Evolutionary conservation across 1,140 invertebrate species (phyloP).

Genomic region (Drusus annulatus): DNA sequence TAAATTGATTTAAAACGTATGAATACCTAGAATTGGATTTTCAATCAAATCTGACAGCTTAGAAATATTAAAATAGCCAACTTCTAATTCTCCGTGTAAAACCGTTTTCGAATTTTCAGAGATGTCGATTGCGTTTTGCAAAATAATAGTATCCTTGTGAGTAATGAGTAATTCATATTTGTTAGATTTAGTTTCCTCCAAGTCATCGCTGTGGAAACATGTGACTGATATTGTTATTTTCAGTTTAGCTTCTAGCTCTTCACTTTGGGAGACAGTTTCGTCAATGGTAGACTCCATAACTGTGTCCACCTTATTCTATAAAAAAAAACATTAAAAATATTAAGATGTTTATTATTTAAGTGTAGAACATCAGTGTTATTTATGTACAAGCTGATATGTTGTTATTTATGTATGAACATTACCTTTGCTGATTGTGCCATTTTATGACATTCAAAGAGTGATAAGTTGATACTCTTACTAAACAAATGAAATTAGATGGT

Average conservation of each 20-base stretch:
- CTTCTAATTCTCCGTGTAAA: conserved; percentile 27
- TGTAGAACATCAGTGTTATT: too few species aligned
- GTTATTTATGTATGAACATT: too few species aligned
- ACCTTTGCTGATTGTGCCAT: too few species aligned
- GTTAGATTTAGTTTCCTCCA: conserved; percentile 1
- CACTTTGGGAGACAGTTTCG: conserved; percentile 1
- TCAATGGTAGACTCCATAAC: neutral
- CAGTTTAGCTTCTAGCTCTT: neutral
- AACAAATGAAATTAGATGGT: too few species aligned
- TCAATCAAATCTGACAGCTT: conserved; percentile 32
- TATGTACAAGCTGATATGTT: too few species aligned
- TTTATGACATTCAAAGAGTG: too few species aligned
- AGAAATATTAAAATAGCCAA: conserved; percentile 13
- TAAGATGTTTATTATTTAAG: too few species aligned
- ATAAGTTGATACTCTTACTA: too few species aligned
- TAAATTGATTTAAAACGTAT: too few species aligned
- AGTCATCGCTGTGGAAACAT: neutral
- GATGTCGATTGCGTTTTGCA: conserved; percentile 22
- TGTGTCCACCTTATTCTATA: too few species aligned
- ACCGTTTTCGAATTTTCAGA: conserved; percentile 8
- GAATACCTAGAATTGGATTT: conserved; percentile 38
- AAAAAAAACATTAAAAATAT: too few species aligned
- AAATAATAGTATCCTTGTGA: conserved; percentile 27
- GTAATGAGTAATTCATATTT: conserved; percentile 25
- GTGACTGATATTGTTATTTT: conserved; percentile 1